These are phyloP conservation scores for Poecilia wingei DNA, from an alignment of 2,797 vertebrate genomes.

Conservation along the genomic window DNA sequence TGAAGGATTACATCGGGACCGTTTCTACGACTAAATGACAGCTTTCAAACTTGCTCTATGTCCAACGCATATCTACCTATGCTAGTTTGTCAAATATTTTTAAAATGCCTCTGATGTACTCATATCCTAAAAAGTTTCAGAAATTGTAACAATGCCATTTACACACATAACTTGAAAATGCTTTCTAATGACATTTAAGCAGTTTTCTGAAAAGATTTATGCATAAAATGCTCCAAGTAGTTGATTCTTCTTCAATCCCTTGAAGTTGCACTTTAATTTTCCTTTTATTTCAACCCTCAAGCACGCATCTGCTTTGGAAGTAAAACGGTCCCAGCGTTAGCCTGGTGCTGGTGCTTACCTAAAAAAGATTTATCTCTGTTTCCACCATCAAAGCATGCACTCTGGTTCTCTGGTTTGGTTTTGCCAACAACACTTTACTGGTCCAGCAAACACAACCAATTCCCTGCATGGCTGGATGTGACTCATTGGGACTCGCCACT, in stretches of 20 bases:
- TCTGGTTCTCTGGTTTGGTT: neutral
- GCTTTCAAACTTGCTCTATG: neutral
- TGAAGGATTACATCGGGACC: neutral
- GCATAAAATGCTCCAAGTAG: neutral
- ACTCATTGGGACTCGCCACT: neutral
- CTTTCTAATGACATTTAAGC: neutral
- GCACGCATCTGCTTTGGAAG: neutral
- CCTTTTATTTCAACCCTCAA: neutral
- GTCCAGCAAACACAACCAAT: neutral
- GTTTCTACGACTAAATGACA: neutral
- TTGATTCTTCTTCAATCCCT: neutral
- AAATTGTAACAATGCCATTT: neutral
- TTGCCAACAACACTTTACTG: neutral
- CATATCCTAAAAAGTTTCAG: neutral
- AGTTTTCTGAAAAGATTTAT: neutral
- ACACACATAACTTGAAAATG: neutral
- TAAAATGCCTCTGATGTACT: neutral
- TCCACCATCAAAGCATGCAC: neutral
- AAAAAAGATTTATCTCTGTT: neutral
- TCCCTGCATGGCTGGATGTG: neutral
- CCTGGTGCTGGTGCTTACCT: neutral
- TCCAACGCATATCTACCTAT: neutral
- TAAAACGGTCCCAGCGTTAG: neutral
- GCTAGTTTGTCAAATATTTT: neutral
- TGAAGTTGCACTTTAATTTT: neutral